phyloP scores from a whole-genome alignment of 1,140 invertebrate genomes.

The Tetraneura akinire region DNA sequence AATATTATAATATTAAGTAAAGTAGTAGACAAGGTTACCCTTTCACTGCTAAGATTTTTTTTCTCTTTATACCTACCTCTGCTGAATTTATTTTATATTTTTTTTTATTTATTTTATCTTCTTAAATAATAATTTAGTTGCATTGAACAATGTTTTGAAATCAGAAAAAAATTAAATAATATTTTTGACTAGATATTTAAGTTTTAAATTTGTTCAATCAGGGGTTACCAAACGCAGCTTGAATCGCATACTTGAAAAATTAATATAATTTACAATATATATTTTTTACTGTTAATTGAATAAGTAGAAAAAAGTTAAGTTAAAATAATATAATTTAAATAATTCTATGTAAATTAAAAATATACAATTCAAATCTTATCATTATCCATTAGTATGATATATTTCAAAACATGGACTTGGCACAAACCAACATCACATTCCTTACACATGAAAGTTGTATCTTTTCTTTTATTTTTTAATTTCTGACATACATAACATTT shows the following conservation, averaged over 20 bases:
- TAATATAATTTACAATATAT: not conserved
- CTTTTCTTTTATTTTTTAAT: conserved; percentile 1
- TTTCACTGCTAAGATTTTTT: too few species aligned
- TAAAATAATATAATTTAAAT: not conserved
- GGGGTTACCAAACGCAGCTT: not conserved
- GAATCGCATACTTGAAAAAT: not conserved
- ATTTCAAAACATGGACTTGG: not conserved
- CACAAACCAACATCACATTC: not conserved
- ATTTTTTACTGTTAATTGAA: not conserved
- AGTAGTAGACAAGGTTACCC: too few species aligned
- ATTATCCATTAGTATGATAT: conserved; percentile 1
- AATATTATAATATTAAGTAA: too few species aligned
- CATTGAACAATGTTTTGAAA: too few species aligned
- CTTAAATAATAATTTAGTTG: too few species aligned
- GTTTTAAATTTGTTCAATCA: not conserved
- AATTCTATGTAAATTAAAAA: too few species aligned
- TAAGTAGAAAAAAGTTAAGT: not conserved
- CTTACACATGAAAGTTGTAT: conserved; percentile 1
- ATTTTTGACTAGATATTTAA: too few species aligned
- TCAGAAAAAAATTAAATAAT: too few species aligned
- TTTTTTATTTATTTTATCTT: too few species aligned
- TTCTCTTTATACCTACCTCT: too few species aligned
- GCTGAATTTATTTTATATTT: too few species aligned
- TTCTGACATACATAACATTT: not conserved
- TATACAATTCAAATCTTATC: too few species aligned